A percentile compares a stretch with the other conserved stretches of the same genome.
Evolutionary conservation across 2,888 invertebrate genomes (phyloP).

Genomic region (Belgica antarctica): DNA sequence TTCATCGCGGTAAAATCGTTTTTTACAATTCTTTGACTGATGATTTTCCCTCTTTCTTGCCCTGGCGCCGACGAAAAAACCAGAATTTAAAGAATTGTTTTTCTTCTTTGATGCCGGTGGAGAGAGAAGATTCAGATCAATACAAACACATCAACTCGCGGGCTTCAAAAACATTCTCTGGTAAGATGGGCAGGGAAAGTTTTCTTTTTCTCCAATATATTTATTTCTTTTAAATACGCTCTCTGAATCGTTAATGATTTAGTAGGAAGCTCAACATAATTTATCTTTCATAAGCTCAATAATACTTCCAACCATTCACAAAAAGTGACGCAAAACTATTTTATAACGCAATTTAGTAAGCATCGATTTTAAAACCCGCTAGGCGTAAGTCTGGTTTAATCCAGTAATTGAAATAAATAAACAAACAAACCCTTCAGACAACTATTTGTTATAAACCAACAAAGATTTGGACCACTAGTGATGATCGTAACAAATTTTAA

Average conservation of each 20-base stretch:
- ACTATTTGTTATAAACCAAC: no score
- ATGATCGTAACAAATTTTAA: background rate
- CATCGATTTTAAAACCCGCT: no score
- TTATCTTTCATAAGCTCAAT: no score
- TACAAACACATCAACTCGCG: conserved; percentile 27
- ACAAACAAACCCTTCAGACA: no score
- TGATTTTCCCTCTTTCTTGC: background rate
- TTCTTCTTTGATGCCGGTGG: background rate
- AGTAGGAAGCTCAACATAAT: no score
- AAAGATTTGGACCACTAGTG: no score
- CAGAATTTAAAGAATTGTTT: background rate
- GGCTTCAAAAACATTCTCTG: background rate
- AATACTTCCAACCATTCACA: no score
- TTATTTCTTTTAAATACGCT: background rate
- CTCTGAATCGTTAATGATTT: conserved; percentile 21
- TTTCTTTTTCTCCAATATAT: conserved; percentile 34
- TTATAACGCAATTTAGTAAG: no score
- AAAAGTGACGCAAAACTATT: no score
- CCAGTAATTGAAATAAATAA: no score
- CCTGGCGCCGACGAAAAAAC: conserved; percentile 36
- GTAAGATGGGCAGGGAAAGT: conserved; percentile 40
- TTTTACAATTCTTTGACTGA: background rate
- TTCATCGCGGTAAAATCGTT: conserved; percentile 17
- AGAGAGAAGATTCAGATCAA: background rate
- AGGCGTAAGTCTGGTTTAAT: no score